Evolutionary conservation across 2,797 vertebrate genomes (phyloP).

Genomic region (Lindbergichthys nudifrons): DNA sequence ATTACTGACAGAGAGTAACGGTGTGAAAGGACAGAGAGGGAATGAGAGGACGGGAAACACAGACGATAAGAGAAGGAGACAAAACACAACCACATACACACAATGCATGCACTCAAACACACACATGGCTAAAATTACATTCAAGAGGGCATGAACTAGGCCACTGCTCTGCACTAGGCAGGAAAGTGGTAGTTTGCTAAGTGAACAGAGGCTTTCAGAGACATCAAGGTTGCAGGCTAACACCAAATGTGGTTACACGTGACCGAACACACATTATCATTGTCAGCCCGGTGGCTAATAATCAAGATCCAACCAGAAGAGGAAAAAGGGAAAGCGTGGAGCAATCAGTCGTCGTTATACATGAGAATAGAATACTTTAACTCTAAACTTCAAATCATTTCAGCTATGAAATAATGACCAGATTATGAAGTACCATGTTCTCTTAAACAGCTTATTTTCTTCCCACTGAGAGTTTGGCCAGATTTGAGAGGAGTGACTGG

Average conservation of each 20-base stretch:
- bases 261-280: slow-evolving; percentile 1
- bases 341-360: neutral
- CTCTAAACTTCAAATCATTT: slow-evolving; percentile 3
- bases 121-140: slow-evolving; percentile 68
- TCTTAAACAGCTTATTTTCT: slow-evolving; percentile 36
- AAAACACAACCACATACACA: slow-evolving; percentile 25
- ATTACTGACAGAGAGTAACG: slow-evolving; percentile 30
- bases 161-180: slow-evolving; percentile 51
- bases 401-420: slow-evolving; percentile 25
- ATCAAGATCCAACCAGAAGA: slow-evolving; percentile 6
- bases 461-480: slow-evolving; percentile 43
- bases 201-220: slow-evolving; percentile 38
- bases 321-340: neutral
- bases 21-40: slow-evolving; percentile 28
- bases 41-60: slow-evolving; percentile 31
- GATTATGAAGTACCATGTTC: slow-evolving; percentile 2
- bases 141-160: slow-evolving; percentile 72
- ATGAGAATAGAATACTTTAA: neutral
- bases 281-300: neutral
- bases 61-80: slow-evolving; percentile 35
- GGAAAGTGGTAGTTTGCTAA: slow-evolving; percentile 46
- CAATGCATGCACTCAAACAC: slow-evolving; percentile 18
- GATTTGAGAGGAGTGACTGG: slow-evolving; percentile 30
- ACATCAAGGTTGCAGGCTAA: slow-evolving; percentile 24
- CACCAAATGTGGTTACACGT: slow-evolving; percentile 17